Conservation (phyloP, 2,797 vertebrate species). For the Carcharodon carcharias region DNA sequence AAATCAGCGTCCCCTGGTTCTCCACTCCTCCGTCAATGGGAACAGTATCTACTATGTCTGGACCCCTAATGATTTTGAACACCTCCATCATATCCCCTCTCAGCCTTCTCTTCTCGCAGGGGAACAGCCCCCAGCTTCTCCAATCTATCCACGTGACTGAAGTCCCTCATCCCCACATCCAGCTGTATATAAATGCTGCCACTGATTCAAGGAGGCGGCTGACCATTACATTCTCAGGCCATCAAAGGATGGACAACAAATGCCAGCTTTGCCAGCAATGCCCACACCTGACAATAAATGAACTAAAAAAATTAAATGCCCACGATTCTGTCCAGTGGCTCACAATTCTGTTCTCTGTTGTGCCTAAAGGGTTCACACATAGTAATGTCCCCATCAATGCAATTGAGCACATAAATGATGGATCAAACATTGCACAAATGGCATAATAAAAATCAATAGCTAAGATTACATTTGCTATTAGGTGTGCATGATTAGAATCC, state of each 20-base stretch:
- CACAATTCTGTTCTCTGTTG: background rate
- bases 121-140: too few species aligned
- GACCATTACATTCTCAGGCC: background rate
- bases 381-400: background rate
- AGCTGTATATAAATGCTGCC: background rate
- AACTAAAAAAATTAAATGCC: background rate
- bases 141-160: too few species aligned
- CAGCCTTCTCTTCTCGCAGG: background rate
- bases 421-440: background rate
- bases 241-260: background rate
- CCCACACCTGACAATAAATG: background rate
- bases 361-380: background rate
- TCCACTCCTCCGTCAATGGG: background rate
- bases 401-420: conserved; percentile 23
- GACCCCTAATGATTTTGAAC: background rate
- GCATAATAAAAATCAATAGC: conserved; percentile 13
- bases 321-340: background rate
- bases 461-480: background rate
- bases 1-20: background rate
- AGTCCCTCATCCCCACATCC: background rate
- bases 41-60: background rate
- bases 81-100: background rate
- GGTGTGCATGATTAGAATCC: conserved; percentile 10
- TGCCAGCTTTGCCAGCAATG: background rate
- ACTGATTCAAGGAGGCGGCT: background rate